Base-by-base conservation (phyloP, 37 sponge, comb jelly and placozoan genomes). In the Eunapius fragilis region DNA sequence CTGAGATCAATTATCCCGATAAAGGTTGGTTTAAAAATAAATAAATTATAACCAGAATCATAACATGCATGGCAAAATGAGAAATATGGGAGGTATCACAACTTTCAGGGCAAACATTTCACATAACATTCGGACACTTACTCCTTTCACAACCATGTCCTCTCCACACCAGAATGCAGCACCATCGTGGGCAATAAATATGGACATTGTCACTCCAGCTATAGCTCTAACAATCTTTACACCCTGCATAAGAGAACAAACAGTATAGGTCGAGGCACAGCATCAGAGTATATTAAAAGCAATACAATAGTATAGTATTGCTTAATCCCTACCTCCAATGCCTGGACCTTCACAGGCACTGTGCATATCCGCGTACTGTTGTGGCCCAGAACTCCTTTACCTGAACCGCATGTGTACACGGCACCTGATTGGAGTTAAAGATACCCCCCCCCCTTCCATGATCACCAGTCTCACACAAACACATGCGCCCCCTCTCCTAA, bases 111-210 rank as follows among this genome's bases (percentile, higher is more conserved):
- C n/a, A n/a, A n/a, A n/a, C n/a, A n/a, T n/a, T n/a, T n/a, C n/a
- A n/a, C n/a, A n/a, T n/a, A n/a, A n/a, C n/a, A n/a, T n/a, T n/a
- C n/a, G n/a, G 14, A 58, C 58, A 58, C 58, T 58, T 11, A 58
- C 58, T 19, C 58, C 58, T 11, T 58, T 58, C 58, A 58, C 17
- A 30, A 86, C 93, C 82, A 81, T 88, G 30, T 89, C 89, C 34
- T 88, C 76, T 25, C 93, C 93, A 81, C 93, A 92, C 93, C 93
- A 92, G 79, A 82, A 93, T 6, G 80, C 87, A 27, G 35, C 2
- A 3, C 93, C 93, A 14, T 81, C 75, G 26, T 22, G 31, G 37
- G 47, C 82, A 47, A 93, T 82, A 74, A 93, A 93, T 31, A 93
- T 86, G 2, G 89, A 88, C 75, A 34, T 70, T 0, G 69, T 67